Percentiles rank a stretch among this genome's conserved stretches.
phyloP scores from a whole-genome alignment of 2,113 vertebrate species.

The Hydrochoerus hydrochaeris region DNA sequence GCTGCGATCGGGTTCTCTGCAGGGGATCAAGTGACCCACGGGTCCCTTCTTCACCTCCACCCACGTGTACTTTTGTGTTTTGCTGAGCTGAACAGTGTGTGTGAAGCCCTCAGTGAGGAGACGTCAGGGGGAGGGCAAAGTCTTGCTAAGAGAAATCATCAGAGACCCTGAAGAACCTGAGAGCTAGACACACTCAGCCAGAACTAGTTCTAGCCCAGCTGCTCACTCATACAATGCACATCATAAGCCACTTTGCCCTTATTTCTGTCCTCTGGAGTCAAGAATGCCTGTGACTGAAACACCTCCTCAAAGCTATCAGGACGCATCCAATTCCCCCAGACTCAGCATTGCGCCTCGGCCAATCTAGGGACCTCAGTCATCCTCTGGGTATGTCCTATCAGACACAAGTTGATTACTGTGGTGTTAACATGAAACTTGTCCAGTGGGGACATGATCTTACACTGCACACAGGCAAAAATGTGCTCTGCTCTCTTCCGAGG shows the following conservation, averaged over 20 bases:
- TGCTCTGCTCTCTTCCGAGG: neutral
- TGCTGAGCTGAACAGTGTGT: neutral
- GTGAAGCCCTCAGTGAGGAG: neutral
- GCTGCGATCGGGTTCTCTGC: conserved; percentile 25
- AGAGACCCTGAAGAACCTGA: neutral
- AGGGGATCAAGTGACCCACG: neutral
- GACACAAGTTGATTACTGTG: neutral
- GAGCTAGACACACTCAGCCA: neutral
- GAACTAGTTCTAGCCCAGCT: neutral
- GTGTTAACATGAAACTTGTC: neutral
- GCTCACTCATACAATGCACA: neutral
- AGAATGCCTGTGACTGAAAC: neutral
- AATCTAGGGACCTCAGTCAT: neutral
- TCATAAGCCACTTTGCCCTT: neutral
- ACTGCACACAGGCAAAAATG: neutral
- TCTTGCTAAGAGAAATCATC: neutral
- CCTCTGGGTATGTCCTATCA: neutral
- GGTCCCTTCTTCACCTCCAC: neutral
- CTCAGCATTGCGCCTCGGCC: neutral
- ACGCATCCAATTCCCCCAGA: neutral
- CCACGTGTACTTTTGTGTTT: neutral
- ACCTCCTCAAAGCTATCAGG: neutral
- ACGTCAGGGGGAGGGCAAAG: neutral
- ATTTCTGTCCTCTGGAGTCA: neutral
- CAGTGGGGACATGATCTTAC: neutral